Evolutionary conservation across 2,888 invertebrate genomes (phyloP), one percentile per base, ranked within the genome.

Genomic region (Aleiodes testaceus): DNA sequence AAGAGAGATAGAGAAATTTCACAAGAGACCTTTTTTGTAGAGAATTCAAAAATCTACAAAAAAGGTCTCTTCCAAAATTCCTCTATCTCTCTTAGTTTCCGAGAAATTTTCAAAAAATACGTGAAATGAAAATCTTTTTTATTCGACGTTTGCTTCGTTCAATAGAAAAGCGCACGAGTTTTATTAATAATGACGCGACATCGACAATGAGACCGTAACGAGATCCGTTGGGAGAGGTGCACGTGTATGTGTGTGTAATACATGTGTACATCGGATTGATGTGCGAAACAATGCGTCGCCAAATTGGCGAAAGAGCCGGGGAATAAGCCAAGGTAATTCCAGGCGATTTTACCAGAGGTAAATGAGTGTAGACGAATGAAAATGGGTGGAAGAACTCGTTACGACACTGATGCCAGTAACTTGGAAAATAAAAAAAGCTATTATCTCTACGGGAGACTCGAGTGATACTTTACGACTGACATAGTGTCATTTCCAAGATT

Each of bases 171-270:
- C 18, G 59, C 59, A 36, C 12, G 5, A 18, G 26, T 64, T 53
- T 53, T 63, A 64, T 70, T 45, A 22, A 59, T 59, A 53, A 65
- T 18, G 63, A 65, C 55, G 53, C 53, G 64, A 45, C 45, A 52
- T 53, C 53, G 47, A 70, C 69, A 70, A 65, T 70, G 45, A 64
- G 64, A 44, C 12, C 53, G 64, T 70, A 69, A 69, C 69, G 69
- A 69, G 69, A 64, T 65, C 49, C 59, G 59, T 42, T 26, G 59
- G 42, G 36, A 59, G 55, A 30, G 36, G 36, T 53, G 16, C 59
- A 59, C 42, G 59, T 59, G 59, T 5, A 30, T 42, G 20, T 59
- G 36, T 36, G 42, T 42, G n/a, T n/a, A n/a, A n/a, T n/a, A n/a
- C n/a, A 26, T 26, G 36, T 16, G 30, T 26, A 42, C 30, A 53